Evolutionary conservation across 2,888 invertebrate species (phyloP).

Genomic region (Sthenelais limicola): DNA sequence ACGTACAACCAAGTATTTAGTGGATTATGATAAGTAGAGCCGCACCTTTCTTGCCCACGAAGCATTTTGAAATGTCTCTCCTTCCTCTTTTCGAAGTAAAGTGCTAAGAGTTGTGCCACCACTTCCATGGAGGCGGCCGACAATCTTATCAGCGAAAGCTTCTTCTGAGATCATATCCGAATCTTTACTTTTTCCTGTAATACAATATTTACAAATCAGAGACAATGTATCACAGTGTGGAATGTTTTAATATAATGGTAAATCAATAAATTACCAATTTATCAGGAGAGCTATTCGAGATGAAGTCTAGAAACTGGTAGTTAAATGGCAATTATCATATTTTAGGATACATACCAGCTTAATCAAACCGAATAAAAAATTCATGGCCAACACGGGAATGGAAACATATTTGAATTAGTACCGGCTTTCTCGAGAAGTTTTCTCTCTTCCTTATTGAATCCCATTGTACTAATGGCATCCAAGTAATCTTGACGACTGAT

Average conservation of each 20-base stretch:
- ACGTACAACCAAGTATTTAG: too few relatives aligned
- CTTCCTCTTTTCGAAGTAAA: constrained; percentile 45
- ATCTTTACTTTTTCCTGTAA: constrained; percentile 30
- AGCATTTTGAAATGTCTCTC: constrained; percentile 59
- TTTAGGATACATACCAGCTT: too few relatives aligned
- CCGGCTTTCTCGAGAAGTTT: constrained; percentile 67
- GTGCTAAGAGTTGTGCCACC: constrained; percentile 58
- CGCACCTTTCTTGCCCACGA: constrained; percentile 62
- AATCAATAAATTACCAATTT: neutral
- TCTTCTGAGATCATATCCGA: constrained; percentile 54
- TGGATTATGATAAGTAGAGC: too few relatives aligned
- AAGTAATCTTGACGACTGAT: constrained; percentile 78
- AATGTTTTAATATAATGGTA: neutral
- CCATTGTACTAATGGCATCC: constrained; percentile 59
- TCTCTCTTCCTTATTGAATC: constrained; percentile 58
- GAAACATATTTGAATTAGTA: too few relatives aligned
- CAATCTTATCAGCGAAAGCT: constrained; percentile 66
- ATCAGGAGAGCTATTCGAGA: neutral
- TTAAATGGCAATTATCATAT: too few relatives aligned
- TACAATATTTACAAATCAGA: neutral
- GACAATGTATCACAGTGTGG: neutral
- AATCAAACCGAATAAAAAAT: too few relatives aligned
- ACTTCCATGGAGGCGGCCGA: constrained; percentile 65
- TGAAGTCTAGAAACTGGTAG: too few relatives aligned
- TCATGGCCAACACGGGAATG: too few relatives aligned